Base-by-base conservation (phyloP, 2,113 vertebrate species). In the Ceyx margarethae region DNA sequence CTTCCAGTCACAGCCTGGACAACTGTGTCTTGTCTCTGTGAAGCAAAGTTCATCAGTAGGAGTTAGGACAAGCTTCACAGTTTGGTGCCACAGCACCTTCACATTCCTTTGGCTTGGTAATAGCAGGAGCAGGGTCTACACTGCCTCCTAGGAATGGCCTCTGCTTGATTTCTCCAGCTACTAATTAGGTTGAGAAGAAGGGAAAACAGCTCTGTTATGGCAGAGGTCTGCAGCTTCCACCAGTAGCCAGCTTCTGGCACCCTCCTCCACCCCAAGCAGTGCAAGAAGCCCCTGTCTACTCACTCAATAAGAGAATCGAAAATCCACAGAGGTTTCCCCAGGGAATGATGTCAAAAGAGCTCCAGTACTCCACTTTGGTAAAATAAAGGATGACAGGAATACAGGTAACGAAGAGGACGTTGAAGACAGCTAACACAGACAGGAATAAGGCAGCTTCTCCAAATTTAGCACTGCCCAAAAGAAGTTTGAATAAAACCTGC, bases 401-500 rank as follows among this genome's bases (percentile, higher is more conserved):
- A 81, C 98, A 98, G 96, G 98, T 98, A 97, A 99, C 78, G 58
- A 99, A 98, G 91, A 99, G 96, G 90, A 99, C 93, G 64, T 99
- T 99, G 97, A 99, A 98, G 48, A 98, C 98, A 37, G 98, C 99
- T 69, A 99, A 97, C 31, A 99, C 97, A 62, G 98, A 99, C 94
- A 99, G 95, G 94, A 99, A 99, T 96, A 99, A 98, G 87, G 99
- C 99, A 35, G 99, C 99, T 97, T 99, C 99, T 87, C 99, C 99
- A 73, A 99, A 99, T 97, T 99, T 99, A 89, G 99, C 99, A 90
- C 99, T 99, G 96, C 99, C 99, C 89, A 99, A 97, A 91, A 99
- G 98, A 95, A 99, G 98, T 97, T 99, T 99, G 97, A 99, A 99
- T 94, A 99, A 98, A 94, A 99, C 99, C 99, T 99, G 96, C 51